These are phyloP conservation scores for Cyrtorhinus lividipennis DNA, from an alignment of 1,140 invertebrate species.

Conservation along the genomic window DNA sequence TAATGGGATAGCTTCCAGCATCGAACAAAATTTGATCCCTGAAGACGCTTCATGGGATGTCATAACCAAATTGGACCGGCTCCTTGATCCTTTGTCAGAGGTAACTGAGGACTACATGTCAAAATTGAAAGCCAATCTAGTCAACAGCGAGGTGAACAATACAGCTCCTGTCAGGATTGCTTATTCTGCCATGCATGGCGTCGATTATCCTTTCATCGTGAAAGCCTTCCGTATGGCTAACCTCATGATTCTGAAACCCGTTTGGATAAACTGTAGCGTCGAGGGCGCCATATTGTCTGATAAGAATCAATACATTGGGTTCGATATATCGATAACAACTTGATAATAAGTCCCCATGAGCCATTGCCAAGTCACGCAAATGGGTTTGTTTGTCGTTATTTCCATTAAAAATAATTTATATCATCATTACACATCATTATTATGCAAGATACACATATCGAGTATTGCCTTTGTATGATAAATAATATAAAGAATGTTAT, in stretches of 20 bases:
- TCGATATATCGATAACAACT: too few species aligned
- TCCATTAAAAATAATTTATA: too few species aligned
- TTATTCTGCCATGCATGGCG: slow-evolving; percentile 97
- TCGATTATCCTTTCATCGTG: slow-evolving; percentile 68
- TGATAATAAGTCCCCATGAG: too few species aligned
- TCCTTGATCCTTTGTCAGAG: slow-evolving; percentile 41
- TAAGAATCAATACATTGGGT: too few species aligned
- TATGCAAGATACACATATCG: too few species aligned
- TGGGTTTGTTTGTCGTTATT: too few species aligned
- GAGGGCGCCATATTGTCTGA: too few species aligned
- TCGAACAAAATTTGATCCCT: slow-evolving; percentile 63
- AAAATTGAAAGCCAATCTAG: slow-evolving; percentile 32
- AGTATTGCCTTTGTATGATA: too few species aligned
- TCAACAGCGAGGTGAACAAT: slow-evolving; percentile 35
- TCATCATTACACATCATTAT: too few species aligned
- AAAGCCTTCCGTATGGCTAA: slow-evolving; percentile 59
- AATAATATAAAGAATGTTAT: too few species aligned
- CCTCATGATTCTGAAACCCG: slow-evolving; percentile 49
- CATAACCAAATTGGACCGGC: slow-evolving; percentile 27
- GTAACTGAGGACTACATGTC: slow-evolving; percentile 48
- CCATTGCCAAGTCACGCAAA: too few species aligned
- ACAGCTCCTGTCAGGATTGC: slow-evolving; percentile 52
- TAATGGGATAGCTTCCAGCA: slow-evolving; percentile 66
- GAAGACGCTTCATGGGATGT: slow-evolving; percentile 45
- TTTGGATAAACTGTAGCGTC: too few species aligned